Percentiles rank a stretch among this genome's conserved stretches.
Evolutionary conservation across 2,113 vertebrate genomes (phyloP).

Genomic region (Anguilla rostrata): DNA sequence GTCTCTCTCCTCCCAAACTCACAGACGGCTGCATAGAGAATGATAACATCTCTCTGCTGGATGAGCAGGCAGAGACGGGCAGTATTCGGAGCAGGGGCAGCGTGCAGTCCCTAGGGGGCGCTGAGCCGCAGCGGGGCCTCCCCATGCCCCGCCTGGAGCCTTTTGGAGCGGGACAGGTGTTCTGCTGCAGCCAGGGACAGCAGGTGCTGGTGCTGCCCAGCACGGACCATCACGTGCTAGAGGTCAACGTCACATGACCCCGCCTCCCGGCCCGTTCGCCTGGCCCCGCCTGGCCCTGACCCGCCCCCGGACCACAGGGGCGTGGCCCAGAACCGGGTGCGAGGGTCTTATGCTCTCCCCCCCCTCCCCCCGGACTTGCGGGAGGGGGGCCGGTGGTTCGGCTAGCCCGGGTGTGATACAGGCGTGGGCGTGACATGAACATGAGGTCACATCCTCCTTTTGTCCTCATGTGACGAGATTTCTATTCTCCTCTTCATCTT

Average conservation of each 20-base stretch:
- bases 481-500: constrained; percentile 4
- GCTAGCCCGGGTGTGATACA: constrained; percentile 21
- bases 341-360: not conserved
- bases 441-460: constrained; percentile 34
- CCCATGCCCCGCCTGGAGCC: constrained; percentile 91
- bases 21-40: constrained; percentile 95
- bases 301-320: constrained; percentile 27
- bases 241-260: constrained; percentile 92
- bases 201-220: constrained; percentile 91
- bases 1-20: not conserved
- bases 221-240: constrained; percentile 90
- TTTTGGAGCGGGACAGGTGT: constrained; percentile 87
- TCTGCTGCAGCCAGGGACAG: constrained; percentile 78
- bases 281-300: constrained; percentile 32
- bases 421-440: constrained; percentile 28
- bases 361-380: constrained; percentile 9
- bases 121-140: constrained; percentile 77
- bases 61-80: constrained; percentile 87
- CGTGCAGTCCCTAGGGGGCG: constrained; percentile 72
- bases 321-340: not conserved
- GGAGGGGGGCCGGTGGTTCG: constrained; percentile 6
- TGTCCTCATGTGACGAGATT: not conserved
- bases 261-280: not conserved
- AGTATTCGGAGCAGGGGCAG: constrained; percentile 84
- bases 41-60: constrained; percentile 87